These are phyloP conservation scores for Troides helena DNA, from an alignment of 2,888 invertebrate genomes.

Conservation along the genomic window DNA sequence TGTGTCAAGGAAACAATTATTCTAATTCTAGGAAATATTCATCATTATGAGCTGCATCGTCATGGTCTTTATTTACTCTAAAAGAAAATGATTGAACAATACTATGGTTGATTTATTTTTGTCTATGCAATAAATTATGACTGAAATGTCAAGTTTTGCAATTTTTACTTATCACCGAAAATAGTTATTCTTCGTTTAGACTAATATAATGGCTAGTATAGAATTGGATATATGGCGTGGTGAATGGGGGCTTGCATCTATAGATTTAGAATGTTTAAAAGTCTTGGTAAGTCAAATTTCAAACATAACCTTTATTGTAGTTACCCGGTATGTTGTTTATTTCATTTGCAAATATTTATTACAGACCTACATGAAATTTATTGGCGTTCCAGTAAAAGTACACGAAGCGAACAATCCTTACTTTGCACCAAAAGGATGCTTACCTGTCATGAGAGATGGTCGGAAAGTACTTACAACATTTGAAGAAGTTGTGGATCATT, in stretches of 20 bases:
- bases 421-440: constrained; percentile 85
- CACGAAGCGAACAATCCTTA: constrained; percentile 85
- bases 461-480: constrained; percentile 82
- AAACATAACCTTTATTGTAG: constrained; percentile 45
- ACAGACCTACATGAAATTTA: constrained; percentile 86
- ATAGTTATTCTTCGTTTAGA: constrained; percentile 19
- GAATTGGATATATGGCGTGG: constrained; percentile 90
- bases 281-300: constrained; percentile 82
- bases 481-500: constrained; percentile 84
- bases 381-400: constrained; percentile 86
- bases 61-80: too few species aligned
- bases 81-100: too few species aligned
- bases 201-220: constrained; percentile 62
- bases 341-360: constrained; percentile 38
- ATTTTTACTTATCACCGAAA: constrained; percentile 17
- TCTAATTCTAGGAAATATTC: too few species aligned
- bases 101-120: neutral
- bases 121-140: constrained; percentile 14
- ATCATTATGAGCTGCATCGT: too few species aligned
- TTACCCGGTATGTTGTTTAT: constrained; percentile 43
- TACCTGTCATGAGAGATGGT: constrained; percentile 84
- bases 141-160: constrained; percentile 28
- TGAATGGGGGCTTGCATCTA: constrained; percentile 92
- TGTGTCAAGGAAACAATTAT: too few species aligned
- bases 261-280: constrained; percentile 91